A percentile compares a stretch with the other conserved stretches of the same genome.
Evolutionary conservation across 2,797 vertebrate genomes (phyloP).

Genomic region (Phaenicophaeus curvirostris): DNA sequence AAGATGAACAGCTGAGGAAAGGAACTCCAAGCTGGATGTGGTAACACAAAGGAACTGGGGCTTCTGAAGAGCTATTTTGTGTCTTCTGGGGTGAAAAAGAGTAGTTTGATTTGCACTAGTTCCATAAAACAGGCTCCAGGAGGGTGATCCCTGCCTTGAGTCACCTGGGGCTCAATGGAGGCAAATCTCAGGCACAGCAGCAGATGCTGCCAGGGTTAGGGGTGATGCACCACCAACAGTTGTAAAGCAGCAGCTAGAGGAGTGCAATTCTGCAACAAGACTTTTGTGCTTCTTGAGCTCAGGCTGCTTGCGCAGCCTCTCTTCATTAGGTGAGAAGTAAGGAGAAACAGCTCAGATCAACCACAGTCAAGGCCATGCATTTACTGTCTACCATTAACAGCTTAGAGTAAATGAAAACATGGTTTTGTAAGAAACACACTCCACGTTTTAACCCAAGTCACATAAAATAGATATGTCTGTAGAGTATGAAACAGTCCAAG

Average conservation of each 20-base stretch:
- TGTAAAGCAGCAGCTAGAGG: neutral
- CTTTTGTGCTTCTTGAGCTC: neutral
- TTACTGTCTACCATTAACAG: neutral
- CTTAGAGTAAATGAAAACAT: neutral
- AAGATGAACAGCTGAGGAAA: neutral
- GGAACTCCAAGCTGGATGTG: fast-evolving
- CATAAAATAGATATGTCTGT: neutral
- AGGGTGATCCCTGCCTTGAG: neutral
- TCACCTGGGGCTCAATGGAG: neutral
- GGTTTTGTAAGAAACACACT: neutral
- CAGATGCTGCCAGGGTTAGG: neutral
- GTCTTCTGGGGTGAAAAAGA: neutral
- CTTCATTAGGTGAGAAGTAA: neutral
- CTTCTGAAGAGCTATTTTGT: neutral
- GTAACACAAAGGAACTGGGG: neutral
- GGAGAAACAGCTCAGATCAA: neutral
- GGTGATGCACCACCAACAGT: fast-evolving
- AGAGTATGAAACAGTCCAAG: neutral
- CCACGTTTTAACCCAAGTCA: neutral
- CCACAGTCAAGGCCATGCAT: neutral
- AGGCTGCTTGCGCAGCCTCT: neutral
- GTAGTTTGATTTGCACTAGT: neutral
- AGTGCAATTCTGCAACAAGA: neutral
- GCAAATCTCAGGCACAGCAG: neutral
- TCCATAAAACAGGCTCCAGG: neutral